Percentiles rank a stretch among this genome's conserved stretches.
Evolutionary conservation across 2,888 invertebrate genomes (phyloP).

Genomic region (Clusia tigrina): DNA sequence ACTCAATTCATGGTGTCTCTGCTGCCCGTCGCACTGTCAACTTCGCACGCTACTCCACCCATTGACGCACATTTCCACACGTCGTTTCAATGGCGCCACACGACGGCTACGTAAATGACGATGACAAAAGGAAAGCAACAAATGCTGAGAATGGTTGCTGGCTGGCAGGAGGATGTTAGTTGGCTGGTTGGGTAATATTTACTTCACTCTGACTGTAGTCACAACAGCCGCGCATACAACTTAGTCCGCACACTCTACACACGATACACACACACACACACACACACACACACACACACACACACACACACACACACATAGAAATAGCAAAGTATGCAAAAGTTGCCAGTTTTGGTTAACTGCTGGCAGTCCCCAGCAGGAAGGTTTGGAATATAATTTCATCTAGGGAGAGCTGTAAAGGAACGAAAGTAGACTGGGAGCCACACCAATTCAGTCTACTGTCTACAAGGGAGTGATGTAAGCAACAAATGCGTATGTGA

Average conservation of each 20-base stretch:
- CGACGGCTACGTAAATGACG: background rate
- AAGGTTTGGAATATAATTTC: no score
- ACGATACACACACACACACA: background rate
- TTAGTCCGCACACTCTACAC: background rate
- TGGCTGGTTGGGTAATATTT: background rate
- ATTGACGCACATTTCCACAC: constrained; percentile 12
- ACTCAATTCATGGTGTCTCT: background rate
- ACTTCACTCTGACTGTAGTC: background rate
- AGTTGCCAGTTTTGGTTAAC: background rate
- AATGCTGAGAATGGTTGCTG: background rate
- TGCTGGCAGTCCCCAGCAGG: no score
- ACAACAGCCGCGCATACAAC: background rate
- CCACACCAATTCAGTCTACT: no score
- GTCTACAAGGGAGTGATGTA: no score
- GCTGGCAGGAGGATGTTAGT: background rate
- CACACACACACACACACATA: background rate
- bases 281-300: background rate
- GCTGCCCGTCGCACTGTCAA: background rate
- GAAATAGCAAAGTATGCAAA: background rate
- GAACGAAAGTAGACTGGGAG: no score
- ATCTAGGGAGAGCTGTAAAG: no score
- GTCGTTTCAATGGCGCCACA: constrained; percentile 9
- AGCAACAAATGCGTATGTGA: no score
- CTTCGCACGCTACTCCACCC: background rate
- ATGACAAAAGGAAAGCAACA: constrained; percentile 4